Evolutionary conservation across 2,113 vertebrate species (phyloP).

Genomic region (Ceuthmochares aereus): DNA sequence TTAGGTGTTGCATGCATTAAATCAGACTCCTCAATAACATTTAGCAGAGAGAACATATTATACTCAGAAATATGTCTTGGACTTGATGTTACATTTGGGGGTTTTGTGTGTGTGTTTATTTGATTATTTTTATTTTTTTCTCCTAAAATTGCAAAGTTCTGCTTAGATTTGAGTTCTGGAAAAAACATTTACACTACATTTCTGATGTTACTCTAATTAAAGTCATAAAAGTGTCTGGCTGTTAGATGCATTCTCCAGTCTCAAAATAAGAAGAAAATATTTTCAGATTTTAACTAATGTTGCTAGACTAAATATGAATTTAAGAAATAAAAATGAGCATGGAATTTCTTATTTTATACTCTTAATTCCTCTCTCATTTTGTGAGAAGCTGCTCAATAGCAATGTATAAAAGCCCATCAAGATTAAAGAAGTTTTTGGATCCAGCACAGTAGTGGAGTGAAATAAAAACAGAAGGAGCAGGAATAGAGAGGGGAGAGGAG

Average conservation of each 20-base stretch:
- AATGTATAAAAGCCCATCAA: not conserved
- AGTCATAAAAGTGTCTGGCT: not conserved
- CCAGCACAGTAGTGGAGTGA: not conserved
- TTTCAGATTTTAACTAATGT: not conserved
- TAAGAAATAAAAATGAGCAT: not conserved
- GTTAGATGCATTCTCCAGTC: not conserved
- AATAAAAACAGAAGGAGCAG: not conserved
- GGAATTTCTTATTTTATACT: not conserved
- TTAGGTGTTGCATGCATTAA: not conserved
- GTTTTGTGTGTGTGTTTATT: not conserved
- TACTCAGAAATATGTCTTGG: not conserved
- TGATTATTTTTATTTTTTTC: not conserved
- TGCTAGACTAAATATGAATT: not conserved
- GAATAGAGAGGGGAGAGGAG: not conserved
- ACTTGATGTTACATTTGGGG: not conserved
- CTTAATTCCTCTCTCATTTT: not conserved
- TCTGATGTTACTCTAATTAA: not conserved
- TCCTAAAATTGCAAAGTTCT: not conserved
- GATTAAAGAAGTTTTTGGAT: not conserved
- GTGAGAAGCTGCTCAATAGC: rapidly evolving
- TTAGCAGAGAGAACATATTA: not conserved
- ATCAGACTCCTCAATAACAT: not conserved
- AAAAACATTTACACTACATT: not conserved
- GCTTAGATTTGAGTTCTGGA: not conserved
- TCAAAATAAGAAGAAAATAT: not conserved